Percentiles rank a stretch among this genome's conserved stretches.
These are phyloP conservation scores for Oncopeltus fasciatus DNA, from an alignment of 1,140 invertebrate species.

Conservation along the genomic window DNA sequence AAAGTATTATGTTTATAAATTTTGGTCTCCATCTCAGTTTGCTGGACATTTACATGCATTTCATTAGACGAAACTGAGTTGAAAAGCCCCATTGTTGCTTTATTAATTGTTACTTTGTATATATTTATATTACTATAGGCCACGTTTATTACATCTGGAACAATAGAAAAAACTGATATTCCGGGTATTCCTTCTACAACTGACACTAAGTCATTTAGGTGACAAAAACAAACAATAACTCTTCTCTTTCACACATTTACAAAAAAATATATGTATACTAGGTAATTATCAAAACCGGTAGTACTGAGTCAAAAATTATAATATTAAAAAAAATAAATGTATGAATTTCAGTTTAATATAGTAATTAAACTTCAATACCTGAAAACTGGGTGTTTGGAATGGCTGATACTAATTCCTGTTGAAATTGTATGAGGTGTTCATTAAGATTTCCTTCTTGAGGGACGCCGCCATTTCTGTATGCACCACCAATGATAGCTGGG, in stretches of 20 bases:
- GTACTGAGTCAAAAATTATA: not conserved
- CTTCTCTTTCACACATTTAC: too few relatives aligned
- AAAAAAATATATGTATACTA: not conserved
- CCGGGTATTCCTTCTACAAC: not conserved
- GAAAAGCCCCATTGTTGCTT: too few relatives aligned
- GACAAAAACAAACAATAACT: too few relatives aligned
- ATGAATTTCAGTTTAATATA: not conserved
- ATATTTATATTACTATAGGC: too few relatives aligned
- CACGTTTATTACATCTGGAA: too few relatives aligned
- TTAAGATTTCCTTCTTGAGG: constrained; percentile 58
- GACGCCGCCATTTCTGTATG: constrained; percentile 51
- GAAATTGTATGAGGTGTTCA: constrained; percentile 42
- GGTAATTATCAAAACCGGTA: not conserved
- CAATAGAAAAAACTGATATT: constrained; percentile 8
- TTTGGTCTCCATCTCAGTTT: too few relatives aligned
- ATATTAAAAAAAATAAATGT: not conserved
- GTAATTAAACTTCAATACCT: constrained; percentile 28
- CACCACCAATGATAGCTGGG: constrained; percentile 39
- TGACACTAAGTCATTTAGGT: not conserved
- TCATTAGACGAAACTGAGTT: too few relatives aligned
- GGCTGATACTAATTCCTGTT: constrained; percentile 35
- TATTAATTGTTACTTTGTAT: too few relatives aligned
- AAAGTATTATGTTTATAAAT: too few relatives aligned
- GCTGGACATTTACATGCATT: too few relatives aligned
- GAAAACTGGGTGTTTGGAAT: constrained; percentile 43